Conservation (phyloP, 2,113 vertebrate genomes). For the Rhinopomastus cyanomelas region DNA sequence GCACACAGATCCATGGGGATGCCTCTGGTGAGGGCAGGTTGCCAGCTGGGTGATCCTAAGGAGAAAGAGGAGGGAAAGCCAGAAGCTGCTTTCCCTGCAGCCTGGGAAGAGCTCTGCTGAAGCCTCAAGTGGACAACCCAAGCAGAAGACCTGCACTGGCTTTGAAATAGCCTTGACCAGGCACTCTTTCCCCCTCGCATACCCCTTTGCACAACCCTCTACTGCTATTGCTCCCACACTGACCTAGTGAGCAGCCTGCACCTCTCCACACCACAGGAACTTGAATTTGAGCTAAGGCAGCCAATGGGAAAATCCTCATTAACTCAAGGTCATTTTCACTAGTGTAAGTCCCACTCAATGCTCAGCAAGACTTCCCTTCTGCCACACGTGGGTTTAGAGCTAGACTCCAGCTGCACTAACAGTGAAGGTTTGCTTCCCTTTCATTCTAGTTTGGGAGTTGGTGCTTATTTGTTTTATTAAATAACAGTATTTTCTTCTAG, state of each 20-base stretch:
- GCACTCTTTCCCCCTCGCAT: not conserved
- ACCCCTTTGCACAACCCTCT: not conserved
- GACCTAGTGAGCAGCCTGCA: not conserved
- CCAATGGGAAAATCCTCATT: not conserved
- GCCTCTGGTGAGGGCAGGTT: not conserved
- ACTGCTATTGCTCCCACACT: not conserved
- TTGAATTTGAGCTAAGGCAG: not conserved
- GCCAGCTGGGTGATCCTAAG: not conserved
- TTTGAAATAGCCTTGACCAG: not conserved
- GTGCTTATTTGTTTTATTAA: not conserved
- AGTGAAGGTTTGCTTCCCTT: not conserved
- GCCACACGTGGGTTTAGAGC: not conserved
- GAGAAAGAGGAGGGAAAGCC: not conserved
- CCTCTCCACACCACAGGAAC: not conserved
- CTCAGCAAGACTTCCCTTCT: not conserved
- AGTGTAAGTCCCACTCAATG: not conserved
- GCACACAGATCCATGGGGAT: not conserved
- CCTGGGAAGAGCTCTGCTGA: not conserved
- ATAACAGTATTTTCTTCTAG: not conserved
- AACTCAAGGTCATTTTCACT: not conserved
- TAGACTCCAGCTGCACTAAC: not conserved
- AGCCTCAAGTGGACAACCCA: rapidly evolving
- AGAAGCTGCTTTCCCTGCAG: not conserved
- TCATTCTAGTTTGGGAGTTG: not conserved
- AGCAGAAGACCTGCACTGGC: not conserved